Base-by-base conservation (phyloP, 2,113 vertebrate genomes). In the Ptychochromis oligacanthus region DNA sequence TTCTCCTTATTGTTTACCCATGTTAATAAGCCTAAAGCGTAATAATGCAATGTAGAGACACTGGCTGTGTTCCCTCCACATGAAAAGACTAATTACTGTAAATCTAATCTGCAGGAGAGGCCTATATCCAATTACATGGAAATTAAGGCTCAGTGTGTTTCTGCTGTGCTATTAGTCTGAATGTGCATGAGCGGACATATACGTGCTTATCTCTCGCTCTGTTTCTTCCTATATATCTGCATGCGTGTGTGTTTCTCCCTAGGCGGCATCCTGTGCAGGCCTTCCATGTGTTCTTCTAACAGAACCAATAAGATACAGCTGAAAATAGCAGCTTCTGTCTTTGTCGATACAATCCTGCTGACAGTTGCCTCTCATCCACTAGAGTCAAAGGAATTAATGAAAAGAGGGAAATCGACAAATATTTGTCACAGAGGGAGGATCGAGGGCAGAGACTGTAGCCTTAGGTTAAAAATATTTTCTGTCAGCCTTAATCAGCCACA, bases 71-170 rank as follows among this genome's bases (percentile, higher is more conserved):
- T 87, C 74, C 62, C 67, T 65, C 76, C 60, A 84, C 87, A 86
- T 77, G 88, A 91, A 77, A 77, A 83, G 90, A 82, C 84, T 90
- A 90, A 93, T 94, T 93, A 91, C 84, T 81, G 58, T 92, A 91
- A 93, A 93, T 91, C 57, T 90, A 92, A 92, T 93, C 89, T 91
- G 90, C 83, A 92, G 88, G 88, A 92, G 62, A 80, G 57, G 56
- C 49, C 75, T 58, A 75, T 70, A 88, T 89, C 81, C 85, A 93
- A 93, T 95, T 94, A 93, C 85, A 93, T 80, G 70, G 84, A 92
- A 93, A 93, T 89, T 88, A 91, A 81, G 43, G 77, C 85, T 92
- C 85, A 88, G 81, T 64, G 43, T 88, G 90, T 79, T 86, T 88
- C 83, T 89, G 75, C 65, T 22, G 28, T 81, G 90, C 85, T 87